phyloP scores from a whole-genome alignment of 2,888 invertebrate genomes.

The Lomographa bimaculata region DNA sequence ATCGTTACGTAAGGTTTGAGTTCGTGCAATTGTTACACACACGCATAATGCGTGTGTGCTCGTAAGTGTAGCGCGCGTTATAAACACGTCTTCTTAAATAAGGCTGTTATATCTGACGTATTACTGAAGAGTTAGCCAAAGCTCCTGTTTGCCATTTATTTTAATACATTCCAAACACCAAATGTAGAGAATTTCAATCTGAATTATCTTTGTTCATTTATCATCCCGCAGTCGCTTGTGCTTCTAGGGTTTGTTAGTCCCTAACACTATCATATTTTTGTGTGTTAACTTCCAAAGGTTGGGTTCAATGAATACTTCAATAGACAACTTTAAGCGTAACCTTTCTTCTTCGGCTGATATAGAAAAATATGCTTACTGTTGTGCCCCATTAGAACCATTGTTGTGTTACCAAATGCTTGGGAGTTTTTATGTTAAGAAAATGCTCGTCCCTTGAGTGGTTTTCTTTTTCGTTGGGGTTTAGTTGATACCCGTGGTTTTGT shows the following conservation, averaged over 20 bases:
- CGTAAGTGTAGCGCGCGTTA: too few relatives aligned
- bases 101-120: too few relatives aligned
- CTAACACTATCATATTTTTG: slow-evolving; percentile 22
- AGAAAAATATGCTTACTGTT: slow-evolving; percentile 18
- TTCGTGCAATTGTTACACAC: neutral
- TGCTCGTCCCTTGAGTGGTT: neutral
- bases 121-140: slow-evolving; percentile 27
- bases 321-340: slow-evolving; percentile 12
- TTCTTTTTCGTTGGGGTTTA: slow-evolving; percentile 18
- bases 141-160: slow-evolving; percentile 32
- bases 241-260: slow-evolving; percentile 25
- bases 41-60: neutral
- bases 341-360: slow-evolving; percentile 4
- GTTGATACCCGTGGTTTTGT: slow-evolving; percentile 19
- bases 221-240: slow-evolving; percentile 17
- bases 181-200: too few relatives aligned
- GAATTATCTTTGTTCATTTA: too few relatives aligned
- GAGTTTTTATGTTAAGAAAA: slow-evolving; percentile 9
- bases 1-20: too few relatives aligned
- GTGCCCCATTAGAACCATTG: slow-evolving; percentile 10
- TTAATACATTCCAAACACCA: too few relatives aligned
- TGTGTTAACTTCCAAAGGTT: slow-evolving; percentile 15
- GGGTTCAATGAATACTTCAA: slow-evolving; percentile 12
- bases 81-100: too few relatives aligned
- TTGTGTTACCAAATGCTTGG: slow-evolving; percentile 19